Percentiles rank a stretch among this genome's conserved stretches.
Evolutionary conservation across 2,797 vertebrate genomes (phyloP).

Genomic region (Gymnopithys bicolor): DNA sequence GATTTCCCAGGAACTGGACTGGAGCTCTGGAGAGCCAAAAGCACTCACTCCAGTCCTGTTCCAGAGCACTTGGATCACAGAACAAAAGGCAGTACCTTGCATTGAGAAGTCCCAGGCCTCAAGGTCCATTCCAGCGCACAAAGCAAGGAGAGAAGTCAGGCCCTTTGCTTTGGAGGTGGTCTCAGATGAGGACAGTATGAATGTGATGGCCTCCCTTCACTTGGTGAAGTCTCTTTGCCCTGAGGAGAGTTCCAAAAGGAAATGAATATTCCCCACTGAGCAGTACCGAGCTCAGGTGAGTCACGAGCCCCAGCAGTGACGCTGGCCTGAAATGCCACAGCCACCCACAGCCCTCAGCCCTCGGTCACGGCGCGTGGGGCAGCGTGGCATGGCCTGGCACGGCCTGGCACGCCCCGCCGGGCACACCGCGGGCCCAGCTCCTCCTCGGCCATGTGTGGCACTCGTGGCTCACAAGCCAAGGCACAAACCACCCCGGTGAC

Average conservation of each 20-base stretch:
- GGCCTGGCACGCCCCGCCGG: not conserved
- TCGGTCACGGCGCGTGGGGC: not conserved
- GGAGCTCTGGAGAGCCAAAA: not conserved
- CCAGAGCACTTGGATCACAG: not conserved
- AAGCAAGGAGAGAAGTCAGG: slow-evolving; percentile 42
- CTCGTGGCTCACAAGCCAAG: not conserved
- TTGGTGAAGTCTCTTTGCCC: slow-evolving; percentile 66
- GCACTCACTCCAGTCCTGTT: not conserved
- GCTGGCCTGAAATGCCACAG: slow-evolving; percentile 26
- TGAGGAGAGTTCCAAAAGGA: slow-evolving; percentile 53
- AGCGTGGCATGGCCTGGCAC: not conserved
- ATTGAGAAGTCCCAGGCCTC: slow-evolving; percentile 59
- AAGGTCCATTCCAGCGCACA: slow-evolving; percentile 77
- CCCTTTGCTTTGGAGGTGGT: slow-evolving; percentile 32
- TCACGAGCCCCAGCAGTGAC: slow-evolving; percentile 34
- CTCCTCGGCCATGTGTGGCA: not conserved
- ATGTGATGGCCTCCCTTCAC: slow-evolving; percentile 59
- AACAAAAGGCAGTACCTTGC: slow-evolving; percentile 73
- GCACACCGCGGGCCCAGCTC: not conserved
- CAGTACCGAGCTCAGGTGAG: slow-evolving; percentile 34
- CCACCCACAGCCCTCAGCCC: slow-evolving; percentile 52
- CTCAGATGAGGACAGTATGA: slow-evolving; percentile 9
- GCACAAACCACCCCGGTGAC: not conserved
- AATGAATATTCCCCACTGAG: slow-evolving; percentile 27
- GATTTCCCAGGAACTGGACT: not conserved